Conservation (phyloP, 2,113 vertebrate genomes). For the Holacanthus passer region DNA sequence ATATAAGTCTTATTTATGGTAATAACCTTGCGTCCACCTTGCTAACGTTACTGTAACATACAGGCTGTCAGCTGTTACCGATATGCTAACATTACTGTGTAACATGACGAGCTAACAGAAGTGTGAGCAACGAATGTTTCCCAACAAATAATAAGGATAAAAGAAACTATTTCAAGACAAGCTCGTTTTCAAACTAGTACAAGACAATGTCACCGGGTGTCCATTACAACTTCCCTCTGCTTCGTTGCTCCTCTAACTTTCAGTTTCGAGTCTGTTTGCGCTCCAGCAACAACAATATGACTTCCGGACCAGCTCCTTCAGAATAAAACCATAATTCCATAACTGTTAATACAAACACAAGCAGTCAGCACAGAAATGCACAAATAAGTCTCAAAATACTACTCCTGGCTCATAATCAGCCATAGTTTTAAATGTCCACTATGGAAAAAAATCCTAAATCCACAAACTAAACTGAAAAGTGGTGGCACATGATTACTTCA, state of each 20-base stretch:
- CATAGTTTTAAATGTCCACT: background rate
- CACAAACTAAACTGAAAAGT: no score
- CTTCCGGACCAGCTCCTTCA: slow-evolving; percentile 15
- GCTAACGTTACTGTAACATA: no score
- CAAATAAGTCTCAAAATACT: background rate
- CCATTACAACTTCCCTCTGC: background rate
- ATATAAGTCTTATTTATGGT: background rate
- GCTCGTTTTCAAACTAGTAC: no score
- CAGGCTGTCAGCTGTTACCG: no score
- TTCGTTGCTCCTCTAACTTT: background rate
- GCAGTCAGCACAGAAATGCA: background rate
- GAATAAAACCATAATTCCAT: slow-evolving; percentile 17
- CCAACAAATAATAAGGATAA: background rate
- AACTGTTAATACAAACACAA: fast-evolving
- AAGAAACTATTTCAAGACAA: no score
- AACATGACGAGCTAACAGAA: background rate
- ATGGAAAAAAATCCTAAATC: background rate
- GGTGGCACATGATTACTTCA: no score
- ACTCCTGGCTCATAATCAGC: background rate
- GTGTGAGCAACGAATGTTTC: fast-evolving
- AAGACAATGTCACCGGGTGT: fast-evolving
- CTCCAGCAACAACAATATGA: fast-evolving
- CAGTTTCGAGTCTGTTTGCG: background rate
- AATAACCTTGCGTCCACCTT: background rate
- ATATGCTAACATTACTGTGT: background rate